Conservation (phyloP, 1,140 invertebrate genomes). For the Zaprionus taronus region DNA sequence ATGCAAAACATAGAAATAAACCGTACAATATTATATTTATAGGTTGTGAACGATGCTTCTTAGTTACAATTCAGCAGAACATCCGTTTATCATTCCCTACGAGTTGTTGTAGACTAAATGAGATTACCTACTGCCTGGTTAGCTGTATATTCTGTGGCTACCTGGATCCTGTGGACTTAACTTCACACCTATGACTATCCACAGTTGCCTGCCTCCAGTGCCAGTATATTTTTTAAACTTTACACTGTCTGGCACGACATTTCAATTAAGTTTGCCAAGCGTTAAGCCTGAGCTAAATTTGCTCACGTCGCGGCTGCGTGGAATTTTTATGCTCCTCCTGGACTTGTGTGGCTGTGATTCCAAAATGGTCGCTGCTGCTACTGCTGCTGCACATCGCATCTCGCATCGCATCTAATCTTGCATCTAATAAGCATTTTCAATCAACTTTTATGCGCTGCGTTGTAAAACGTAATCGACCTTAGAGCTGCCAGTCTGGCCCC, state of each 20-base stretch:
- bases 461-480: slow-evolving; percentile 83
- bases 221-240: slow-evolving; percentile 54
- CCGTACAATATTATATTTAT: no score
- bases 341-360: slow-evolving; percentile 62
- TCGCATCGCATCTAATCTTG: slow-evolving; percentile 81
- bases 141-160: slow-evolving; percentile 60
- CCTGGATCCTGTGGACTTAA: slow-evolving; percentile 66
- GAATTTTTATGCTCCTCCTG: slow-evolving; percentile 66
- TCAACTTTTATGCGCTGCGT: slow-evolving; percentile 83
- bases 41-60: no score
- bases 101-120: slow-evolving; percentile 31
- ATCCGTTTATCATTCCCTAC: no score
- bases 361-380: slow-evolving; percentile 45
- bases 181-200: slow-evolving; percentile 42
- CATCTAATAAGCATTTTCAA: slow-evolving; percentile 85
- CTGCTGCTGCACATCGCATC: slow-evolving; percentile 57
- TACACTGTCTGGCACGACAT: slow-evolving; percentile 68
- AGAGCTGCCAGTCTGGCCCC: slow-evolving; percentile 47
- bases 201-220: background rate
- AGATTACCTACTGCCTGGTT: slow-evolving; percentile 62
- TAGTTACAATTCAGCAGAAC: no score
- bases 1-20: no score
- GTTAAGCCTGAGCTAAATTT: slow-evolving; percentile 59
- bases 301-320: slow-evolving; percentile 68
- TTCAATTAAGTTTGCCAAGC: slow-evolving; percentile 69